These are phyloP conservation scores for Rattus rattus DNA, from an alignment of 2,113 vertebrate species.

Conservation along the genomic window DNA sequence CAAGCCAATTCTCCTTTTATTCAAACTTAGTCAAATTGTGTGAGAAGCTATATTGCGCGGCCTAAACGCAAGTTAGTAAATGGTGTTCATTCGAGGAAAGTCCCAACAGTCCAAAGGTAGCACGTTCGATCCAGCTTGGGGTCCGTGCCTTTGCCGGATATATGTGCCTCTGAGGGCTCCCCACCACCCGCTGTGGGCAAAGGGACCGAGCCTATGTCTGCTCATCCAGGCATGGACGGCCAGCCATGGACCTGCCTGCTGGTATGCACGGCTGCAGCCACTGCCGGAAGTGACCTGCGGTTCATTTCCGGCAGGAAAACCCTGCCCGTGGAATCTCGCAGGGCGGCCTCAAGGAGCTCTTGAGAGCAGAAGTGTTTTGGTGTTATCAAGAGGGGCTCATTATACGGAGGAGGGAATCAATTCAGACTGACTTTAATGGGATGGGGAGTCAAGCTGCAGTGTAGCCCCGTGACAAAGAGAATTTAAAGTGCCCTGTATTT, in stretches of 20 bases:
- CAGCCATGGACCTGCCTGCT: rapidly evolving
- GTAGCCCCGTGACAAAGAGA: constrained; percentile 41
- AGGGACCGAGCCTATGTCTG: not conserved
- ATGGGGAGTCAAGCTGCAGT: constrained; percentile 25
- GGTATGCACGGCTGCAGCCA: too few relatives aligned
- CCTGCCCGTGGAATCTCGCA: not conserved
- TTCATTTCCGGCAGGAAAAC: not conserved
- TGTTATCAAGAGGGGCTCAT: constrained; percentile 64
- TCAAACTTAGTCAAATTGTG: not conserved
- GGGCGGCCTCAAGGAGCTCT: not conserved
- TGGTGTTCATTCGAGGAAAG: not conserved
- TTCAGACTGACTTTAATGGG: constrained; percentile 68
- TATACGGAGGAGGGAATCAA: constrained; percentile 16
- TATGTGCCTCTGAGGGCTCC: not conserved
- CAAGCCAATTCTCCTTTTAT: not conserved
- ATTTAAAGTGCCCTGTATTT: constrained; percentile 73
- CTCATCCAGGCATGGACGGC: not conserved
- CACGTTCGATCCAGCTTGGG: not conserved
- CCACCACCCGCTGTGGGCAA: rapidly evolving
- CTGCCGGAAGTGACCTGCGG: not conserved
- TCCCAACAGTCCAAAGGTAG: not conserved
- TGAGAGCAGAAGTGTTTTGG: constrained; percentile 66
- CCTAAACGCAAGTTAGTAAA: not conserved
- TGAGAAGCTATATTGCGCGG: not conserved
- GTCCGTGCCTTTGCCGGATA: not conserved